Evolutionary conservation across 1,140 invertebrate species (phyloP), one percentile per base, ranked within the genome.

Genomic region (Drosophila bipectinata): DNA sequence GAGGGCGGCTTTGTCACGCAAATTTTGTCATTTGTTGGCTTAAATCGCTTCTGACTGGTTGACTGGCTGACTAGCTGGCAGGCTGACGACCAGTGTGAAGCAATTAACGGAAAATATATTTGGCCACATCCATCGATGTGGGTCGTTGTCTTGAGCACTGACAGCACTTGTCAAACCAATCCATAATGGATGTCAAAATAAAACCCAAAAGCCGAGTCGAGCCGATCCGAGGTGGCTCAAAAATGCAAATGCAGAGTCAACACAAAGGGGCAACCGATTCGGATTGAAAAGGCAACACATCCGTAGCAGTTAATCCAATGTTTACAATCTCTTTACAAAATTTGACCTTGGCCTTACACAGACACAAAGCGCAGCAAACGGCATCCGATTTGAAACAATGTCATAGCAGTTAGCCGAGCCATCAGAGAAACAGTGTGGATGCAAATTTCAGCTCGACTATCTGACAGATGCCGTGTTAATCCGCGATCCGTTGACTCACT

Each of bases 281-380:
- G 47, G 45, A 81, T 77, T 71, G 41, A 80, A 79, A 67, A 80
- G 64, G 52, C 72, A 77, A 80, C 55, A 80, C 55, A 49, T 51
- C 15, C 59, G 66, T 63, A 81, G 69, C 79, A 81, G 68, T 64
- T 75, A 77, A 87, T 83, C 83, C 83, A 83, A 83, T 83, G 83
- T 77, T 87, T 87, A 87, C 83, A 87, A 87, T 87, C 83, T 87
- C 84, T 87, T 87, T 87, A 87, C 83, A 88, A 87, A 88, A 88
- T 87, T 87, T 37, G 51, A 83, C 82, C 82, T 88, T 87, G 82
- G 82, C 82, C 82, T 85, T 85, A 85, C 82, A 85, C 74, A 68
- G 48, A 76, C 47, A 81, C 58, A 68, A 76, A 82, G 72, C 78
- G 83, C 77, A 85, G 60, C 77, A 87, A 85, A 68, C 73, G 68